Percentiles rank a stretch among this genome's conserved stretches.
Conservation (phyloP, 1,140 invertebrate genomes). For the Microplitis demolitor region DNA sequence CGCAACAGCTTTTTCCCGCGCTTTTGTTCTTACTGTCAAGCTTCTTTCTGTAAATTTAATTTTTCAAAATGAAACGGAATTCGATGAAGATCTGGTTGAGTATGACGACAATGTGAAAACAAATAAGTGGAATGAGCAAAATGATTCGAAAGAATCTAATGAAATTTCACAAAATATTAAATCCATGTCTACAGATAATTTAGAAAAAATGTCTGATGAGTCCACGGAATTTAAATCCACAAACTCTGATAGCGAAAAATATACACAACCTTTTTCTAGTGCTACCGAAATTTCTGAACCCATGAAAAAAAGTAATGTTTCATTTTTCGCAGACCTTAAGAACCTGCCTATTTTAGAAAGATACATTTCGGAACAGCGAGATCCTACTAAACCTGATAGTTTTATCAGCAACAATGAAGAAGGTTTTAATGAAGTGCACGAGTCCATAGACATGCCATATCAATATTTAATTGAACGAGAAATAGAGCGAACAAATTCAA, state of each 20-base stretch:
- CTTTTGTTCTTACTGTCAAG: slow-evolving; percentile 52
- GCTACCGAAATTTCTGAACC: neutral
- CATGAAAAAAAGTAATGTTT: neutral
- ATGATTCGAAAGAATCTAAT: neutral
- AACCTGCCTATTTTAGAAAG: slow-evolving; percentile 8
- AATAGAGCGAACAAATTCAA: slow-evolving; percentile 39
- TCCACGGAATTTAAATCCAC: neutral
- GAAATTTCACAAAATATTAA: neutral
- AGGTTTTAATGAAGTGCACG: slow-evolving; percentile 19
- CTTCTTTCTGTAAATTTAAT: neutral
- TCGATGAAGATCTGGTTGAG: neutral
- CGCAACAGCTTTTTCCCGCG: slow-evolving; percentile 44
- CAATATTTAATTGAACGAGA: slow-evolving; percentile 54
- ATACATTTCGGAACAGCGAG: slow-evolving; percentile 8
- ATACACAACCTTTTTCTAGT: neutral
- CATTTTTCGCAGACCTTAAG: slow-evolving; percentile 1
- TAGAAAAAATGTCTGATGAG: slow-evolving; percentile 7
- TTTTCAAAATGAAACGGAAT: neutral
- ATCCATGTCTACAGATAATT: neutral
- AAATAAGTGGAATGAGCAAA: neutral
- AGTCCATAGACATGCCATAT: slow-evolving; percentile 48
- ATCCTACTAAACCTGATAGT: neutral
- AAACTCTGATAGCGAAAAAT: no score
- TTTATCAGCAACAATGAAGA: neutral
- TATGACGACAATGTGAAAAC: neutral